Conservation (phyloP, 2,797 vertebrate species). For the Necrosyrtes monachus region DNA sequence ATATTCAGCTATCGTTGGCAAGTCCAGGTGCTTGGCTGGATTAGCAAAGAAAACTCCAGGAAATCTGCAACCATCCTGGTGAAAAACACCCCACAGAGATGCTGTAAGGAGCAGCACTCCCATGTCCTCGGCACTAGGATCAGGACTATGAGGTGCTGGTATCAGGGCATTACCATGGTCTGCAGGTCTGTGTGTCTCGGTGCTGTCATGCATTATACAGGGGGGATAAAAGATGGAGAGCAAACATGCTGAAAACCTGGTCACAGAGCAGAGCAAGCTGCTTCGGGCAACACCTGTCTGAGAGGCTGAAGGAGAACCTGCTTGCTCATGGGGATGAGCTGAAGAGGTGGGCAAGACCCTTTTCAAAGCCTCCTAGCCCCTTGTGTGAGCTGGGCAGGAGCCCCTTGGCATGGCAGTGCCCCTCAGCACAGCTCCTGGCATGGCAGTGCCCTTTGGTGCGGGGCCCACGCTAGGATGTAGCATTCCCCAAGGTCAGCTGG, state of each 20-base stretch:
- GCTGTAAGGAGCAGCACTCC: background rate
- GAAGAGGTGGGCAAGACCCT: background rate
- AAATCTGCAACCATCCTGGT: background rate
- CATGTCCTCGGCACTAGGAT: background rate
- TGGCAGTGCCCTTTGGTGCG: too few species aligned
- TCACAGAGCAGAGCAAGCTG: background rate
- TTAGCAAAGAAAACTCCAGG: background rate
- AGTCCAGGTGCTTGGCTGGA: background rate
- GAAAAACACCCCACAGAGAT: background rate
- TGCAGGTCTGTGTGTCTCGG: background rate
- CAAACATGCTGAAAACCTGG: background rate
- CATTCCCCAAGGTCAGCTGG: background rate
- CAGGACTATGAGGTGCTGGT: background rate
- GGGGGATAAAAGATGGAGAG: background rate
- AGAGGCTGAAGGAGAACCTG: background rate
- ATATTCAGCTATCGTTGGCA: background rate
- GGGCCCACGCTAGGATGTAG: background rate
- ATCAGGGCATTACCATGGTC: background rate
- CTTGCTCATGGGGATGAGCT: background rate
- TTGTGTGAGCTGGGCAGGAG: background rate
- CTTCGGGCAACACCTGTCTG: background rate
- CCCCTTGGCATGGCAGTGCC: background rate
- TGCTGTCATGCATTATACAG: rapidly evolving
- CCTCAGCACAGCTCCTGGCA: background rate
- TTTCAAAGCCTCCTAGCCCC: background rate